Percentiles rank a stretch among this genome's conserved stretches.
Evolutionary conservation across 2,888 invertebrate genomes (phyloP).

Genomic region (Catotricha subobsoleta): DNA sequence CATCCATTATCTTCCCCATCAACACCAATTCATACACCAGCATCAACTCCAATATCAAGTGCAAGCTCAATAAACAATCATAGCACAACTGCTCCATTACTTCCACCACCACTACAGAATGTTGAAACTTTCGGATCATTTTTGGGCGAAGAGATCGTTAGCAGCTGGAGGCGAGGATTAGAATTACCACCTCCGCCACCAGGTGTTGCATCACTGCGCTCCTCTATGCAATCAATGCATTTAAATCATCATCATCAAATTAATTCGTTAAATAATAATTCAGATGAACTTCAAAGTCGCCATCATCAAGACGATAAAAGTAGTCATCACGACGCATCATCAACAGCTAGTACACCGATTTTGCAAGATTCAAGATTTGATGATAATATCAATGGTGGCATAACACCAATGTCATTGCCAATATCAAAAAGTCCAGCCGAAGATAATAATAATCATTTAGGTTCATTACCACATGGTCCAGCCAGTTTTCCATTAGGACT

Average conservation of each 20-base stretch:
- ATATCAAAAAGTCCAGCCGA: conserved; percentile 34
- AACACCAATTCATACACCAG: conserved; percentile 7
- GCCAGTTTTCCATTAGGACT: conserved; percentile 29
- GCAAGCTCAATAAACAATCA: conserved; percentile 7
- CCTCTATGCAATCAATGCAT: conserved; percentile 6
- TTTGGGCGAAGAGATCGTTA: conserved; percentile 68
- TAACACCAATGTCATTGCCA: conserved; percentile 24
- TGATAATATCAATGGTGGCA: conserved; percentile 13
- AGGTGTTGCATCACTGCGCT: conserved; percentile 3
- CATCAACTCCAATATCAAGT: conserved; percentile 6
- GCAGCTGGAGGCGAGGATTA: conserved; percentile 55
- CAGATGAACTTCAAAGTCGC: conserved; percentile 15
- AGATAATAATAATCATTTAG: conserved; percentile 31
- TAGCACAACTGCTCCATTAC: conserved; percentile 24
- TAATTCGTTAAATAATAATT: conserved; percentile 28
- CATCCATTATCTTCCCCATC: conserved; percentile 3
- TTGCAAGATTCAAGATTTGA: conserved; percentile 17
- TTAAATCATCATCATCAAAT: conserved; percentile 19
- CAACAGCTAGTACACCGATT: conserved; percentile 33
- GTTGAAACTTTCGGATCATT: conserved; percentile 54
- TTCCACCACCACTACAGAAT: conserved; percentile 40
- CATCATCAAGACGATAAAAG: conserved; percentile 16
- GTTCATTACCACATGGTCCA: conserved; percentile 19
- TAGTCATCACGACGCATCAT: conserved; percentile 24
- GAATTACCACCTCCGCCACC: conserved; percentile 31